Evolutionary conservation across 1,140 invertebrate species (phyloP).

Genomic region (Muscidifurax raptorellus): DNA sequence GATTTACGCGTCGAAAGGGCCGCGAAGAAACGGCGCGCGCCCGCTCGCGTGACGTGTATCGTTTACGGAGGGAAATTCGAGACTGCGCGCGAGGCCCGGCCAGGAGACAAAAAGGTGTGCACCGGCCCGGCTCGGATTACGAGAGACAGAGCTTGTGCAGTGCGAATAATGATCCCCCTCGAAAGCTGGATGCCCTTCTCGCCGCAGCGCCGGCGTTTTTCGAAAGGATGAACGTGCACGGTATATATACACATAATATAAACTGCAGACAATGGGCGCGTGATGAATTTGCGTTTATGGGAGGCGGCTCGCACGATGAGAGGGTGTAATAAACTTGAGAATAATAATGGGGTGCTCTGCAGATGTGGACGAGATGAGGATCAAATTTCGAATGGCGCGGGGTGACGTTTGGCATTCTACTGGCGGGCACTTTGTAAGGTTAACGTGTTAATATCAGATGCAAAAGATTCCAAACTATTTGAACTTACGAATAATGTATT

Average conservation of each 20-base stretch:
- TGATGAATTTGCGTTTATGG: not conserved
- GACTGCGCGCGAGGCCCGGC: not conserved
- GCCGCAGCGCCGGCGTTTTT: not conserved
- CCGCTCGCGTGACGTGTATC: constrained; percentile 42
- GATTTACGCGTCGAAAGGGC: not conserved
- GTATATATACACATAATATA: not conserved
- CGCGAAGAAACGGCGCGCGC: constrained; percentile 7
- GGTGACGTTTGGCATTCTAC: too few relatives aligned
- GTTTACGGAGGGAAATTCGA: constrained; percentile 48
- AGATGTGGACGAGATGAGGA: constrained; percentile 23
- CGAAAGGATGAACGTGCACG: not conserved
- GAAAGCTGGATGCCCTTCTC: constrained; percentile 23
- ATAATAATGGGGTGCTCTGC: not conserved
- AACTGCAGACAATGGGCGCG: too few relatives aligned
- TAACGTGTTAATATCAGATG: too few relatives aligned
- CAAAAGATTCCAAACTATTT: too few relatives aligned
- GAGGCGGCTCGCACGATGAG: not conserved
- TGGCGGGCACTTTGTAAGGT: too few relatives aligned
- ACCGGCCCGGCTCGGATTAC: constrained; percentile 40
- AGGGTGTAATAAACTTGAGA: not conserved
- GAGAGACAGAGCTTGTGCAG: not conserved
- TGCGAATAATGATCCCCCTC: not conserved
- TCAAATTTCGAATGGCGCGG: too few relatives aligned
- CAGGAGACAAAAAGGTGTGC: constrained; percentile 31
- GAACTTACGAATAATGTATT: too few relatives aligned